These are phyloP conservation scores for Alloplasta piceator DNA, from an alignment of 2,888 invertebrate genomes.

Conservation along the genomic window DNA sequence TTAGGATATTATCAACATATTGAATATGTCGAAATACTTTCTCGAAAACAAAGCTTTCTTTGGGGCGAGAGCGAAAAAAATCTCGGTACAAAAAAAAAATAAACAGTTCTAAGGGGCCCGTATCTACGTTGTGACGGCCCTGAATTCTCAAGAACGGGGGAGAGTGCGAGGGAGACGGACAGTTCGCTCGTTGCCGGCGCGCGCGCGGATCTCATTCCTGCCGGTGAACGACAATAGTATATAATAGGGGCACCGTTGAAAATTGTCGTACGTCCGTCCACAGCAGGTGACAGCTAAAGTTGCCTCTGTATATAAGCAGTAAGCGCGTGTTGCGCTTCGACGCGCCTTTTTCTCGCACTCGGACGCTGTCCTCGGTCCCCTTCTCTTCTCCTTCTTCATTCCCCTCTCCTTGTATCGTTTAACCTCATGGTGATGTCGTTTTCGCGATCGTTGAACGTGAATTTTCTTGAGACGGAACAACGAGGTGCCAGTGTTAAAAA, in stretches of 20 bases:
- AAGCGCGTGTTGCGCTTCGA: conserved; percentile 28
- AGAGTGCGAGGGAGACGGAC: conserved; percentile 28
- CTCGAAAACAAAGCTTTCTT: conserved; percentile 2
- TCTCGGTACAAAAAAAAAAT: conserved; percentile 8
- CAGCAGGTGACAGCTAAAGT: conserved; percentile 70
- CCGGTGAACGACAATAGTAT: conserved; percentile 58
- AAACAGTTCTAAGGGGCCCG: conserved; percentile 56
- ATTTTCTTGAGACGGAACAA: too few relatives aligned
- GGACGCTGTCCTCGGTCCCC: background rate
- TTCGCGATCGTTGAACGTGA: too few relatives aligned
- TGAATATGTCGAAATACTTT: conserved; percentile 59
- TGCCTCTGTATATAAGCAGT: background rate
- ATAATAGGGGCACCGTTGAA: conserved; percentile 36
- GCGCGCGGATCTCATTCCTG: conserved; percentile 49
- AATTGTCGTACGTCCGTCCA: conserved; percentile 21
- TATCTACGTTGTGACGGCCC: conserved; percentile 37
- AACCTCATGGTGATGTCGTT: too few relatives aligned
- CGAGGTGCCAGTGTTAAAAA: background rate
- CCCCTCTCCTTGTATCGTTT: too few relatives aligned
- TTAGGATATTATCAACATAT: too few relatives aligned
- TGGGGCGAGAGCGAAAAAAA: background rate
- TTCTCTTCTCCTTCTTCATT: too few relatives aligned
- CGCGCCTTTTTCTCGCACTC: conserved; percentile 18
- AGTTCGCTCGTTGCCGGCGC: conserved; percentile 41
- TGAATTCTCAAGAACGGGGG: conserved; percentile 30